Evolutionary conservation across 2,888 invertebrate species (phyloP).

Genomic region (Rhingia campestris): DNA sequence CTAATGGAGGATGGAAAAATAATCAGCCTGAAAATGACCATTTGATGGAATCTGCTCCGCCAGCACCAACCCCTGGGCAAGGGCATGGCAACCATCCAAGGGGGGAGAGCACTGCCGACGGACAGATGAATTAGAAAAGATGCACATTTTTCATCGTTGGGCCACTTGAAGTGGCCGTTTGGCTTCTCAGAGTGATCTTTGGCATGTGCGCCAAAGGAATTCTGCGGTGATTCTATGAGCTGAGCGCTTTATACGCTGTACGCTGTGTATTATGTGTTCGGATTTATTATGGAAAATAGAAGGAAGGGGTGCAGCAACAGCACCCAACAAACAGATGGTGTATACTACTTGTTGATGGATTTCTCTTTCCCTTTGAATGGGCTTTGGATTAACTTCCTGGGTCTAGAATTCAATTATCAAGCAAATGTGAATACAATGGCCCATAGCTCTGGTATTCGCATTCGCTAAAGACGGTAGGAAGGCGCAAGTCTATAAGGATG

Average conservation of each 20-base stretch:
- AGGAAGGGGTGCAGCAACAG: conserved; percentile 40
- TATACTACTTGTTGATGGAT: conserved; percentile 70
- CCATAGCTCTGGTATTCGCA: conserved; percentile 24
- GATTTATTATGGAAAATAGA: conserved; percentile 67
- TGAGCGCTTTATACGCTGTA: conserved; percentile 21
- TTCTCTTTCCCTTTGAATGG: conserved; percentile 64
- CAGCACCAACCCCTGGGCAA: conserved; percentile 50
- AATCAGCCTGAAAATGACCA: conserved; percentile 72
- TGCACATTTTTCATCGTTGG: conserved; percentile 69
- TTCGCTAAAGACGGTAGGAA: conserved; percentile 11
- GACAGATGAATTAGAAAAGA: conserved; percentile 71
- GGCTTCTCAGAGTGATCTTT: conserved; percentile 66
- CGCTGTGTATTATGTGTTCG: conserved; percentile 35
- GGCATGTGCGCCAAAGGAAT: conserved; percentile 70
- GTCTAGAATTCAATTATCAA: conserved; percentile 70
- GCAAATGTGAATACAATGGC: conserved; percentile 55
- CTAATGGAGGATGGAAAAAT: conserved; percentile 67
- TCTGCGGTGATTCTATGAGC: conserved; percentile 40
- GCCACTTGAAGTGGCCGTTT: conserved; percentile 66
- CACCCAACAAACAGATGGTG: conserved; percentile 31
- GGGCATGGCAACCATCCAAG: conserved; percentile 32
- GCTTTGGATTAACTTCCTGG: conserved; percentile 71
- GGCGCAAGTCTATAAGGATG: conserved; percentile 14
- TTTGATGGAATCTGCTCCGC: conserved; percentile 67
- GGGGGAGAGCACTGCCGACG: conserved; percentile 35